phyloP scores from a whole-genome alignment of 2,797 vertebrate species.

The Enoplosus armatus region DNA sequence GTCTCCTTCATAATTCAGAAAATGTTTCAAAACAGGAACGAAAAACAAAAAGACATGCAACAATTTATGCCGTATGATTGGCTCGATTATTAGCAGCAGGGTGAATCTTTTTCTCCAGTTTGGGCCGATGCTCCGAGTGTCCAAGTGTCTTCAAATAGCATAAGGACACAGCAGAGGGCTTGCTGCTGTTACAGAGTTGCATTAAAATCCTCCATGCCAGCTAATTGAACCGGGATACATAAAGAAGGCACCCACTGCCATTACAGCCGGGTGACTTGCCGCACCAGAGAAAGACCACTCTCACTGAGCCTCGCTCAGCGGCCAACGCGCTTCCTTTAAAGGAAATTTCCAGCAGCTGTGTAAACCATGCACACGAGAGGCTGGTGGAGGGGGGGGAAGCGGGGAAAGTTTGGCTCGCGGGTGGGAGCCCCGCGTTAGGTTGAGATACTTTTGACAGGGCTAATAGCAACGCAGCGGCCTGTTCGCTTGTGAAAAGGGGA shows the following conservation, averaged over 20 bases:
- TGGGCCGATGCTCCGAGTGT: no score
- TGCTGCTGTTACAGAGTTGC: background rate
- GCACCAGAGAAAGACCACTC: constrained; percentile 35
- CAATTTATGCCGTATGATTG: no score
- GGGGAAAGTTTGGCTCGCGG: constrained; percentile 55
- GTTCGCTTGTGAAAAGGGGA: constrained; percentile 8
- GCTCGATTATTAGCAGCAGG: no score
- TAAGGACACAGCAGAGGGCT: background rate
- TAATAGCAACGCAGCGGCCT: no score
- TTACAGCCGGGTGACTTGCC: background rate
- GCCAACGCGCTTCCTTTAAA: constrained; percentile 85
- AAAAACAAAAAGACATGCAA: no score
- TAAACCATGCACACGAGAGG: constrained; percentile 75
- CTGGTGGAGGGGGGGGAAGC: constrained; percentile 65
- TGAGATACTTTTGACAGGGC: constrained; percentile 45
- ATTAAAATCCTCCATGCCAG: background rate
- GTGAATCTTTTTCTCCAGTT: no score
- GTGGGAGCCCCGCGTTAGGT: background rate
- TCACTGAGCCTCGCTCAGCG: constrained; percentile 38
- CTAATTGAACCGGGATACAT: background rate
- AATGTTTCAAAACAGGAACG: no score
- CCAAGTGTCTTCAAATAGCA: no score
- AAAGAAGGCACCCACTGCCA: constrained; percentile 14
- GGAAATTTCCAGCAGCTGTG: constrained; percentile 87
- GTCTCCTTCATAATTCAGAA: no score